phyloP scores from a whole-genome alignment of 2,113 vertebrate genomes.

The Mus spicilegus region DNA sequence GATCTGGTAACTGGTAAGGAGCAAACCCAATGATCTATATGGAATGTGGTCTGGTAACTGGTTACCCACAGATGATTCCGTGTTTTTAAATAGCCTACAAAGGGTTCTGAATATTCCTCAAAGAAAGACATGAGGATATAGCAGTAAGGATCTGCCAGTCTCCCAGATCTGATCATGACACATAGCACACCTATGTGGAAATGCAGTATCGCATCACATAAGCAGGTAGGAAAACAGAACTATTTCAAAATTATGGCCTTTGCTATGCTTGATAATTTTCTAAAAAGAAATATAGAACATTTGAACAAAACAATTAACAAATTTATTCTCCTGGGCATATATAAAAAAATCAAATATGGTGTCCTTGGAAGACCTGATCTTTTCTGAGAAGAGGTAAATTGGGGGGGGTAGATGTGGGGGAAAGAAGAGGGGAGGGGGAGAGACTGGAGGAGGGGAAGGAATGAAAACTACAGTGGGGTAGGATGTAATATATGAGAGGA shows the following conservation, averaged over 20 bases:
- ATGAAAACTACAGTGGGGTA: neutral
- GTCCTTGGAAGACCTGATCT: neutral
- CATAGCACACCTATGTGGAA: neutral
- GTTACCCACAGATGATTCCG: too few relatives aligned
- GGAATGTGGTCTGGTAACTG: too few relatives aligned
- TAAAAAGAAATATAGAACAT: neutral
- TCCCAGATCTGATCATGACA: neutral
- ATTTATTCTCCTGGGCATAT: neutral
- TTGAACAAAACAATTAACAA: neutral
- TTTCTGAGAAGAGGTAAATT: neutral
- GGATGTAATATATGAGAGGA: neutral
- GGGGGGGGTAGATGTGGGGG: neutral
- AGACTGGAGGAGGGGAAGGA: neutral
- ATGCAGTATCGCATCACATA: neutral
- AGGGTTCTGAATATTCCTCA: neutral
- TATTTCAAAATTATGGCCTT: neutral
- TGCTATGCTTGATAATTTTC: neutral
- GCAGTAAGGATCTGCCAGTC: neutral
- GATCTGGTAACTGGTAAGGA: too few relatives aligned
- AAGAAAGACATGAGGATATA: neutral
- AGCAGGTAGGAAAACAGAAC: constrained; percentile 25
- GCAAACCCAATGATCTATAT: too few relatives aligned
- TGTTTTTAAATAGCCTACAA: neutral
- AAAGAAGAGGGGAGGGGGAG: too few relatives aligned
- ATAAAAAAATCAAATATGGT: neutral